A percentile compares a stretch with the other conserved stretches of the same genome.
Conservation (phyloP, 2,797 vertebrate species). For the Micrastur ruficollis region DNA sequence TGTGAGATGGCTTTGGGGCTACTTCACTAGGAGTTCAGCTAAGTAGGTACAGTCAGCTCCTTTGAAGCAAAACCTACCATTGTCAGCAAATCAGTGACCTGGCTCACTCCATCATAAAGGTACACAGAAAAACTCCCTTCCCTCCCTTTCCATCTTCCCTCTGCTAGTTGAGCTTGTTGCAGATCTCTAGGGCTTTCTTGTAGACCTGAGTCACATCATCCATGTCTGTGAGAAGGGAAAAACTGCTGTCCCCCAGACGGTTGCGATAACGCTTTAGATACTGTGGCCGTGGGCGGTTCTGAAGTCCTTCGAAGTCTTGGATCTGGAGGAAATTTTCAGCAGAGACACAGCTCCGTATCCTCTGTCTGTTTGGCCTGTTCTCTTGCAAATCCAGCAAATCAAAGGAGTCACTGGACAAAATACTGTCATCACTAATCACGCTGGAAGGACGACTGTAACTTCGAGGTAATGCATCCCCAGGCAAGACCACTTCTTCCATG, state of each 20-base stretch:
- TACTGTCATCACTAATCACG: slow-evolving; percentile 90
- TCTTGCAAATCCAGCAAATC: slow-evolving; percentile 89
- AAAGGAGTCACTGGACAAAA: slow-evolving; percentile 86
- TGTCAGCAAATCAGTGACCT: slow-evolving; percentile 64
- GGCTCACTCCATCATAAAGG: slow-evolving; percentile 71
- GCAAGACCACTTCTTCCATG: slow-evolving; percentile 67
- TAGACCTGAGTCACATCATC: slow-evolving; percentile 99
- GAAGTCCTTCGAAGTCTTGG: slow-evolving; percentile 91
- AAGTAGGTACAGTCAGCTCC: not conserved
- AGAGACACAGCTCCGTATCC: slow-evolving; percentile 92
- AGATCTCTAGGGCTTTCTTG: slow-evolving; percentile 98
- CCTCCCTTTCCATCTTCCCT: slow-evolving; percentile 27
- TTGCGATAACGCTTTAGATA: slow-evolving; percentile 88
- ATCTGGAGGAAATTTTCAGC: slow-evolving; percentile 96
- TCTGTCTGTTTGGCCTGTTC: slow-evolving; percentile 78
- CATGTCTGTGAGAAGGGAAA: slow-evolving; percentile 96
- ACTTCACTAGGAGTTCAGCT: slow-evolving; percentile 33
- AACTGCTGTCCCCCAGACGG: slow-evolving; percentile 94
- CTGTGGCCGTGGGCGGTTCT: slow-evolving; percentile 85
- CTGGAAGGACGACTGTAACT: slow-evolving; percentile 96
- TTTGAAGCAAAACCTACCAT: slow-evolving; percentile 19
- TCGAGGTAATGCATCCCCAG: slow-evolving; percentile 84
- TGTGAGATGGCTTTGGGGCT: slow-evolving; percentile 31
- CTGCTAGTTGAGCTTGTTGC: slow-evolving; percentile 91
- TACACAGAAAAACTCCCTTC: slow-evolving; percentile 47